Evolutionary conservation across 1,140 invertebrate genomes (phyloP), one percentile per base, ranked within the genome.

Genomic region (Oedothorax gibbosus): DNA sequence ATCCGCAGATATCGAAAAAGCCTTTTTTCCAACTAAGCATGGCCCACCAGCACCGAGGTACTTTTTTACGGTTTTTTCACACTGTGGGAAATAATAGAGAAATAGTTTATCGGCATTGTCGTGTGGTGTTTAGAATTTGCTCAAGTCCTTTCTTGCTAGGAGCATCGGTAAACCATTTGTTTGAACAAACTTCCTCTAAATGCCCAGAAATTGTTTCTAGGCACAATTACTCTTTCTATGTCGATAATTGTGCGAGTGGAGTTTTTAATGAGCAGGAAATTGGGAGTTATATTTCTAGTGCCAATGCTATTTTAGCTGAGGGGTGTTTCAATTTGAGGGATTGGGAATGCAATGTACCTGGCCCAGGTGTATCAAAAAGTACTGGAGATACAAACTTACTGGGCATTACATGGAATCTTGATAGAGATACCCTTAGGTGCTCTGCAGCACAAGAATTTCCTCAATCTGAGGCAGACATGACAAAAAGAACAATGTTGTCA

Each of bases 241-340:
- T 76, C 20, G 53, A 3, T 54, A 75, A 60, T n/a, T 75, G 71
- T 21, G 57, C 57, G 57, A 6, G 7, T 14, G 49, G 54, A 60
- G 14, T 49, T 9, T 8, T 3, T 2, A 12, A 35, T n/a, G 57
- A 7, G 11, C 57, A 2, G 8, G 15, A 50, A 14, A 18, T 12
- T n/a, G n/a, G 20, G 21, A 18, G 21, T 8, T 54, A 66, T 20
- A 75, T 76, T 49, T 50, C 35, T 73, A 49, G 20, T 35, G 51
- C 68, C 12, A 76, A 54, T 2, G 21, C 65, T 9, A 49, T 72
- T 15, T 49, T 82, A 35, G 65, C 72, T 71, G 65, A 1, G 50
- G 56, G 10, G 62, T n/a, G 15, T 49, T 65, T 83, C 49, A 54
- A 65, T 49, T 54, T 83, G n/a, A 10, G 57, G 72, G 56, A 65